These are phyloP conservation scores for Phocoena sinus DNA, from an alignment of 2,113 vertebrate genomes.

Conservation along the genomic window DNA sequence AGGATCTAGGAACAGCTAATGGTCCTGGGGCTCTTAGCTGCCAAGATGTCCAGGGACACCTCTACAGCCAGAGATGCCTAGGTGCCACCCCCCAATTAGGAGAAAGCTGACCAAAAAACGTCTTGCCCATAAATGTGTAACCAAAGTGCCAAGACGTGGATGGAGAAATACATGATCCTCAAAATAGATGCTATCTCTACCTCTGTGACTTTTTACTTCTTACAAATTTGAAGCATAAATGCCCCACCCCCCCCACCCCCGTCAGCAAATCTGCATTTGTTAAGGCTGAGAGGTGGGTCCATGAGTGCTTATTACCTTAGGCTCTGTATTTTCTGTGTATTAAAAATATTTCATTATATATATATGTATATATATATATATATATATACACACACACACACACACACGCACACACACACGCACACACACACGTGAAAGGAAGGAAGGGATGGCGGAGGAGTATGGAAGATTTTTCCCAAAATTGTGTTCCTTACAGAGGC, in stretches of 20 bases:
- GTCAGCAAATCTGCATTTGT: background rate
- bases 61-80: background rate
- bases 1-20: background rate
- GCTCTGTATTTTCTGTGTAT: background rate
- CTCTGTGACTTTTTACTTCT: background rate
- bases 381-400: no score
- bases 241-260: accelerated
- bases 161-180: background rate
- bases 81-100: accelerated
- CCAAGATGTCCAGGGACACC: background rate
- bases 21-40: background rate
- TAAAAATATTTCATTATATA: background rate
- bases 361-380: background rate
- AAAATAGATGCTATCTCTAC: background rate
- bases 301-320: background rate
- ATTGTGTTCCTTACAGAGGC: background rate
- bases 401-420: no score
- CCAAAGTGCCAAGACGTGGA: background rate
- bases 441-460: accelerated
- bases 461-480: background rate
- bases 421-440: no score
- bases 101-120: background rate
- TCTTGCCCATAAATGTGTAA: background rate
- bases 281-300: background rate
- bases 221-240: background rate